Conservation (phyloP, 2,888 invertebrate genomes). For the Epistrophella euchroma region DNA sequence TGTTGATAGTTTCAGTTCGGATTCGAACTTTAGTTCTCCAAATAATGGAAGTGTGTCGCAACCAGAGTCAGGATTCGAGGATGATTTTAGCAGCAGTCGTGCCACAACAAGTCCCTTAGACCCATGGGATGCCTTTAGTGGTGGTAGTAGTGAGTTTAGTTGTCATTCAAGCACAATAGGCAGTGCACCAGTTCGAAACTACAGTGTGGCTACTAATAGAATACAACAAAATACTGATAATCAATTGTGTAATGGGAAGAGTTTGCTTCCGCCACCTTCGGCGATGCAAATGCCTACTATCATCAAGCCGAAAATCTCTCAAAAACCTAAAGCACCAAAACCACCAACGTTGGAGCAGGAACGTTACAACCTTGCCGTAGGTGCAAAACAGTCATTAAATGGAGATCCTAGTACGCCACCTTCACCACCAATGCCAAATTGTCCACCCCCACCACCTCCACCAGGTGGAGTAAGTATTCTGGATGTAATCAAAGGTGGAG, state of each 20-base stretch:
- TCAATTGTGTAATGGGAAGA: conserved; percentile 85
- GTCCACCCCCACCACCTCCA: conserved; percentile 92
- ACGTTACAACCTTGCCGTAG: conserved; percentile 70
- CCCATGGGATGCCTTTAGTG: conserved; percentile 82
- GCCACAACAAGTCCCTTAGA: conserved; percentile 82
- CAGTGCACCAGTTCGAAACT: conserved; percentile 81
- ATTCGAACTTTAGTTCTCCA: conserved; percentile 87
- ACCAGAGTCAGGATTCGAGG: conserved; percentile 92
- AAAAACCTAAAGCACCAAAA: conserved; percentile 81
- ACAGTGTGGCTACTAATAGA: conserved; percentile 71
- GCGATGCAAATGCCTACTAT: conserved; percentile 89
- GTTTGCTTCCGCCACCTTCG: conserved; percentile 83
- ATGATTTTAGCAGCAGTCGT: conserved; percentile 88
- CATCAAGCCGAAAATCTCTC: conserved; percentile 85
- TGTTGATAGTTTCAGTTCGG: conserved; percentile 90
- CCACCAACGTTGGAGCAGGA: conserved; percentile 78
- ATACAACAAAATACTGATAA: conserved; percentile 86
- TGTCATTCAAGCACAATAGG: conserved; percentile 81
- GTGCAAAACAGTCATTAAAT: conserved; percentile 51
- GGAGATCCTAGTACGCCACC: conserved; percentile 80
- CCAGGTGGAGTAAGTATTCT: conserved; percentile 82
- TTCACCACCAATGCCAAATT: conserved; percentile 91
- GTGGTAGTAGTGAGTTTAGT: conserved; percentile 73
- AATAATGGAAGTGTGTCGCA: conserved; percentile 87
- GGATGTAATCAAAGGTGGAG: conserved; percentile 82